Base-by-base conservation (phyloP, 2,888 invertebrate species). In the Caenorhabditis plicata region DNA sequence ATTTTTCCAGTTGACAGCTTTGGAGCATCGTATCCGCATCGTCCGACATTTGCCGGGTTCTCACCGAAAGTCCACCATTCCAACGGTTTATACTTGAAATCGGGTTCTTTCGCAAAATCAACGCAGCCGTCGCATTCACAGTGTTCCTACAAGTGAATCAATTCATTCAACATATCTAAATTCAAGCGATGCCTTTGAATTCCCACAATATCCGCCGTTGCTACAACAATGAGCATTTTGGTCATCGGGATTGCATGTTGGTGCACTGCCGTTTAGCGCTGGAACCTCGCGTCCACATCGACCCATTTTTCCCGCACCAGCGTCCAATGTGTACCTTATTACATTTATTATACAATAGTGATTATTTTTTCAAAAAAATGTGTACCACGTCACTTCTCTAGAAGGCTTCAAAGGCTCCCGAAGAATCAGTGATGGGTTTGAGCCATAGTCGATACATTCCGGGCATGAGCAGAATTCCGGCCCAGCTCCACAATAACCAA, bases 401-500 rank as follows among this genome's bases (percentile, higher is more conserved):
- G 55, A 63, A 3, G 77, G 77, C 36, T 69, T 68, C 26, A 72
- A 60, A 2, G 75, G 77, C 43, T 75, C 75, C 36, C 75, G 55
- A 7, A 79, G 52, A 22, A 78, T 75, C 25, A 71, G 26, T 47
- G 36, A 52, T 2, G 78, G 78, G 54, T 78, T 61, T 0, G 63
- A 33, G 7, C 69, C 77, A 44, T 79, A 78, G 42, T 78, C 71
- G 3, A 78, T 71, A 51, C 80, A 80, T 25, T 66, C 73, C 7
- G 71, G 63, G 56, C 80, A 81, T n/a, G 64, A 61, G 54, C 80
- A 80, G 61, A 69, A 81, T n/a, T 77, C 72, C 5, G 72, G 54
- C 0, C 80, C 81, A 3, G 64, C 60, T 17, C 80, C 80, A 52
- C 80, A 80, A 41, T 74, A 81, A 2, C 80, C 80, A 43, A 54